Base-by-base conservation (phyloP, 2,888 invertebrate species). In the Netelia melanura region DNA sequence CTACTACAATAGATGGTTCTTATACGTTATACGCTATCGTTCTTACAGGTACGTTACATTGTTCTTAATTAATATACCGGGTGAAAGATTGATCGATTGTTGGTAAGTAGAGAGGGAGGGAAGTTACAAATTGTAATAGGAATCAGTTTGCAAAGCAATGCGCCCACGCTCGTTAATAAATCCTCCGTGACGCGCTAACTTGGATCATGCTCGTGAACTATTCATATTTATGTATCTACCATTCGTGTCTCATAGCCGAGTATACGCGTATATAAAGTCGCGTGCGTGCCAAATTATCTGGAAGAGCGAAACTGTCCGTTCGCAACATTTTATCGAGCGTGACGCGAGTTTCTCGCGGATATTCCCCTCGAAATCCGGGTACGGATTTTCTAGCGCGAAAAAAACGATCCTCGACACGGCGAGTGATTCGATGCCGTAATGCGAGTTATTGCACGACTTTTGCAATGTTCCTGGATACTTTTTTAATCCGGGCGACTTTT, bases 281-380 rank as follows among this genome's bases (percentile, higher is more conserved):
- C 48, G 52, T 64, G 64, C 52, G 62, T 64, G 75, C 75, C 62
- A 75, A 75, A 75, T 75, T 64, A 75, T 75, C 75, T 64, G 75
- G 75, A 75, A 75, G 75, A 75, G 75, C 75, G 74, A 74, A 74
- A 74, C 61, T 74, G 74, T 64, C 48, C 62, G 62, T n/a, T 71
- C 54, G 21, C 54, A 52, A 56, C 75, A 76, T 65, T 76, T 76
- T 76, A 76, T 76, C 75, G 75, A 76, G 75, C 64, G 75, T 76
- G 54, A 76, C 62, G 54, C 65, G 38, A 38, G 54, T 76, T 76
- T 38, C 75, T 65, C 75, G 54, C 48, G 64, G 30, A 75, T 54
- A 48, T 30, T 14, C 64, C 30, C 48, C 23, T 44, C 38, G 38
- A 38, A 11, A 38, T 48, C 64, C 64, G 30, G 11, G 17, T 25